Percentiles rank a stretch among this genome's conserved stretches.
Evolutionary conservation across 2,797 vertebrate species (phyloP).

Genomic region (Caiman crocodilus): DNA sequence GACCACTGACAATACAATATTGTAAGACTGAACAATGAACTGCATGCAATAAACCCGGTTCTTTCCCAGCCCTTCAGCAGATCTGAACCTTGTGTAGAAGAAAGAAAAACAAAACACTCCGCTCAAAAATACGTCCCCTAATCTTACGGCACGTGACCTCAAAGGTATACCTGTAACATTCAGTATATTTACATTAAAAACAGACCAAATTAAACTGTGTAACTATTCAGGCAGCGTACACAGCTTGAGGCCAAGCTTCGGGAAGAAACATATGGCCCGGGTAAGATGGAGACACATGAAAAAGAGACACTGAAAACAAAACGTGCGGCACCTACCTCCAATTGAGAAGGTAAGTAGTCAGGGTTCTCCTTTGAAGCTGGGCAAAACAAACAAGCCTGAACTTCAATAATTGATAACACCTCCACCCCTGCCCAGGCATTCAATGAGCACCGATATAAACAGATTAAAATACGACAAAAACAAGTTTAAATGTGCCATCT

Average conservation of each 20-base stretch:
- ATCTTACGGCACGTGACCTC: too few relatives aligned
- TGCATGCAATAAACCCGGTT: rapidly evolving
- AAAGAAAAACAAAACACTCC: rapidly evolving
- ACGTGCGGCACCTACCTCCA: background rate
- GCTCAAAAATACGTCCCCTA: background rate
- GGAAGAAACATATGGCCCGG: background rate
- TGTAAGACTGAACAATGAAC: background rate
- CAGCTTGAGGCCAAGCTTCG: background rate
- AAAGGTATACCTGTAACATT: background rate
- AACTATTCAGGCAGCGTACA: background rate
- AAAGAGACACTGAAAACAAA: background rate
- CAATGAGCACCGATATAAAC: background rate
- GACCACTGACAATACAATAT: background rate
- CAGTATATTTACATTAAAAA: background rate
- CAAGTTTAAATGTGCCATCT: background rate
- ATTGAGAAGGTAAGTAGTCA: background rate
- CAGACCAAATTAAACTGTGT: rapidly evolving
- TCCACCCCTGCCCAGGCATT: background rate
- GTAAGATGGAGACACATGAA: background rate
- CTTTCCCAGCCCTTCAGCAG: background rate
- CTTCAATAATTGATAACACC: conserved; percentile 13
- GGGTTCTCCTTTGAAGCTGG: background rate
- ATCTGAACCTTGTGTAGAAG: background rate
- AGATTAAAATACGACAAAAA: background rate
- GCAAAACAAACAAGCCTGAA: background rate